These are phyloP conservation scores for Oryzias celebensis DNA, from an alignment of 2,113 vertebrate species.

Conservation along the genomic window DNA sequence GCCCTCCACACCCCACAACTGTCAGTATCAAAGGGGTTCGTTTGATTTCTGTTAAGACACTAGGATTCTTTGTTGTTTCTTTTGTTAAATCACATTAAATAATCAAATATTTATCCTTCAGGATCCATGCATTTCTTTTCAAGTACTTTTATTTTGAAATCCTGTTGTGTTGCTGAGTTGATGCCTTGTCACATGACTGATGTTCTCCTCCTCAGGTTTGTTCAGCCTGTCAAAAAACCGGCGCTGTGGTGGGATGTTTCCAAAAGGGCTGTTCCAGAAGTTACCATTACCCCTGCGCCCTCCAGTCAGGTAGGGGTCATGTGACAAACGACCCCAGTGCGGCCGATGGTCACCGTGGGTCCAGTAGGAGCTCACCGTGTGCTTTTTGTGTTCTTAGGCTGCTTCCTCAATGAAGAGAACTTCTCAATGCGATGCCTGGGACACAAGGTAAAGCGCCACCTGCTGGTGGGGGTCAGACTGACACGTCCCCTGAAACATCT, in stretches of 20 bases:
- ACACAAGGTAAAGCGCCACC: slow-evolving; percentile 70
- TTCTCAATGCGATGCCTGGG: slow-evolving; percentile 75
- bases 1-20: too few relatives aligned
- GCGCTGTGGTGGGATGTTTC: slow-evolving; percentile 79
- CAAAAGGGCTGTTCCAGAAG: slow-evolving; percentile 73
- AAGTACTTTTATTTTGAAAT: too few relatives aligned
- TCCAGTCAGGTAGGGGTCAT: slow-evolving; percentile 64
- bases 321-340: neutral
- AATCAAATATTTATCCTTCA: too few relatives aligned
- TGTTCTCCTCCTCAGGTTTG: slow-evolving; percentile 56
- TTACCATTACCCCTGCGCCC: slow-evolving; percentile 77
- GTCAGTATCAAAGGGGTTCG: too few relatives aligned
- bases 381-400: slow-evolving; percentile 56
- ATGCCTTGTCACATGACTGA: neutral
- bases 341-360: neutral
- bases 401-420: slow-evolving; percentile 75
- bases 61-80: too few relatives aligned
- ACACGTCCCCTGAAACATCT: too few relatives aligned
- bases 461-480: too few relatives aligned
- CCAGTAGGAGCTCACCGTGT: neutral
- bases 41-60: too few relatives aligned
- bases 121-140: too few relatives aligned
- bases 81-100: too few relatives aligned
- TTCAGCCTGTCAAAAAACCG: slow-evolving; percentile 59
- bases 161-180: too few relatives aligned